These are phyloP conservation scores for Micromussa lordhowensis DNA, from an alignment of 92 coral and sea anemone species.

Conservation along the genomic window DNA sequence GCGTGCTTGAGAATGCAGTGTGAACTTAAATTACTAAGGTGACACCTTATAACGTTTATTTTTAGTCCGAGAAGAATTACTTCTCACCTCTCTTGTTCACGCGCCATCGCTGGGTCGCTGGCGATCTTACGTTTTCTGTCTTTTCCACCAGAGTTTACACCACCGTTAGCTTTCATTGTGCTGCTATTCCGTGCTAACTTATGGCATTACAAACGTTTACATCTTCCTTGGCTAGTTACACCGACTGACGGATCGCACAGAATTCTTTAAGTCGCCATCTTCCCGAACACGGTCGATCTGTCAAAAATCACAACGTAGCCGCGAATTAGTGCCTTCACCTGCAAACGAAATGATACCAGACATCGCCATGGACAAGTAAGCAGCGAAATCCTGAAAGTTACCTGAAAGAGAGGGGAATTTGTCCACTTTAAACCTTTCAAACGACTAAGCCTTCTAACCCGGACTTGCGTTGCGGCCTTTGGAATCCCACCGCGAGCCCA, in stretches of 20 bases:
- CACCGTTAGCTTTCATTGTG: conserved; percentile 35
- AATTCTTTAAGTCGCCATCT: conserved; percentile 51
- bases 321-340: neutral
- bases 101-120: conserved; percentile 1
- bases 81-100: conserved; percentile 37
- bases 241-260: neutral
- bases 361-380: neutral
- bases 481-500: conserved; percentile 45
- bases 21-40: conserved; percentile 40
- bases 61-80: neutral
- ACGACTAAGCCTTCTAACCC: neutral
- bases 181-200: neutral
- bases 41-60: conserved; percentile 38
- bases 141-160: conserved; percentile 11
- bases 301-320: conserved; percentile 31
- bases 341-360: conserved; percentile 10
- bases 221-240: neutral
- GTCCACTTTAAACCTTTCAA: neutral
- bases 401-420: conserved; percentile 6
- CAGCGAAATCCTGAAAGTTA: neutral
- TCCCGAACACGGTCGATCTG: conserved; percentile 32
- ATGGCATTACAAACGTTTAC: neutral
- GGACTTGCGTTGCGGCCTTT: conserved; percentile 7
- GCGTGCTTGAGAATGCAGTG: conserved; percentile 46
- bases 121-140: conserved; percentile 45